Base-by-base conservation (phyloP, 2,797 vertebrate species). In the Thaleichthys pacificus region DNA sequence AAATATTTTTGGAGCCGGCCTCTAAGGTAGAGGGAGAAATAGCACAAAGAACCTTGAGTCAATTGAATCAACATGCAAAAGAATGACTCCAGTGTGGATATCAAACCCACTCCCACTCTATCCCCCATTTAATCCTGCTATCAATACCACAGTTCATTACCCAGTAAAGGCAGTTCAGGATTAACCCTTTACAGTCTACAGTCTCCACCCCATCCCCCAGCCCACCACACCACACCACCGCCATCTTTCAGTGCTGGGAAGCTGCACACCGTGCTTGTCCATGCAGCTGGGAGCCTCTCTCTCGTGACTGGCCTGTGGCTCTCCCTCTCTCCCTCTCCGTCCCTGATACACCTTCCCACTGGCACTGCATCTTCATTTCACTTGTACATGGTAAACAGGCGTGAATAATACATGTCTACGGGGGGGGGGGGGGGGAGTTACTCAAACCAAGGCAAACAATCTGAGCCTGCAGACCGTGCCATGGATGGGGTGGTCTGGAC, bases 381-480 rank as follows among this genome's bases (percentile, higher is more conserved):
- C 60, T 30, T 70, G 49, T 73, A 61, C 57, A 56, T 51, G 65
- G 26, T 22, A 66, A 77, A 58, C 72, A 63, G 67, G 49, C 63
- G 61, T 70, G 67, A 70, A 68, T 73, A 77, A 68, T 72, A 63
- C 64, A 70, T 72, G 57, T 17, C 4, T 17, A 8, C 17, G 12
- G 49, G 14, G 38, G n/a, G 24, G 12, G 49, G 14, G 38, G n/a
- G 24, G 24, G n/a, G 66, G 32, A 35, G 56, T 69, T 75, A 24
- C 68, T 66, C 68, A 74, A 70, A 73, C 63, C 68, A 61, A 57
- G 32, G 58, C 64, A 49, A 19, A 70, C 60, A 38, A 56, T 69
- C 58, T 63, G n/a, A 49, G 22, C 32, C 8, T 57, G 42, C 19
- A 38, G 49, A 66, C 61, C 28, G n/a, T 24, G 64, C 66, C 22